Evolutionary conservation across 2,113 vertebrate species (phyloP).

Genomic region (Neodontobutis hainanensis): DNA sequence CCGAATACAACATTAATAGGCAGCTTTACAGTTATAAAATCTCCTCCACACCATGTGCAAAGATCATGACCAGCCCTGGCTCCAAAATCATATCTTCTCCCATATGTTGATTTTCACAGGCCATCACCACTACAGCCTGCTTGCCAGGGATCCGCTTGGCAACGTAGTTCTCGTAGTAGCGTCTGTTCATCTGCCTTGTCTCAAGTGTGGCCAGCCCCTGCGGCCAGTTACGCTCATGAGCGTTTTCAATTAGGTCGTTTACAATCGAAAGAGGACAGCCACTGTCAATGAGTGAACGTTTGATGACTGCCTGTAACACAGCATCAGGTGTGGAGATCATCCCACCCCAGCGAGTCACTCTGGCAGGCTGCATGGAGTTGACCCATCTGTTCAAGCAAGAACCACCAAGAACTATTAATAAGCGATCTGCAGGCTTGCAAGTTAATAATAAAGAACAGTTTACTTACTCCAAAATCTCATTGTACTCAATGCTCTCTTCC

Average conservation of each 20-base stretch:
- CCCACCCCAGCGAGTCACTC: conserved; percentile 97
- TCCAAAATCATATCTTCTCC: conserved; percentile 99
- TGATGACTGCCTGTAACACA: conserved; percentile 96
- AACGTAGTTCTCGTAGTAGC: conserved; percentile 99
- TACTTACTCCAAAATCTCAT: conserved; percentile 96
- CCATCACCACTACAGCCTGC: conserved; percentile 98
- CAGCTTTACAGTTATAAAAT: conserved; percentile 79
- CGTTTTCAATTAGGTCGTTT: conserved; percentile 96
- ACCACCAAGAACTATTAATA: neutral
- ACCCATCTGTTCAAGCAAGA: conserved; percentile 85
- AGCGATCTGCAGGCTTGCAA: neutral
- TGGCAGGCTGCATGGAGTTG: conserved; percentile 94
- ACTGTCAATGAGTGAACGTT: conserved; percentile 95
- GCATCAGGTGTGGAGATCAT: conserved; percentile 99
- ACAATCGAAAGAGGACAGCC: conserved; percentile 95
- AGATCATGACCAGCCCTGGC: conserved; percentile 97
- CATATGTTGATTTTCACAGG: conserved; percentile 99
- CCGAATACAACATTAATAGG: conserved; percentile 25
- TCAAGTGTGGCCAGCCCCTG: conserved; percentile 96
- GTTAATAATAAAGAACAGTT: neutral
- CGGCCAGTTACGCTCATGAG: conserved; percentile 97
- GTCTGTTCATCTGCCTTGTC: conserved; percentile 97
- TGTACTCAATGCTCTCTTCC: conserved; percentile 98
- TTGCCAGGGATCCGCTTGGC: conserved; percentile 98
- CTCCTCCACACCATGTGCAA: conserved; percentile 95